phyloP scores from a whole-genome alignment of 2,113 vertebrate genomes.

The Chrysochloris asiatica region DNA sequence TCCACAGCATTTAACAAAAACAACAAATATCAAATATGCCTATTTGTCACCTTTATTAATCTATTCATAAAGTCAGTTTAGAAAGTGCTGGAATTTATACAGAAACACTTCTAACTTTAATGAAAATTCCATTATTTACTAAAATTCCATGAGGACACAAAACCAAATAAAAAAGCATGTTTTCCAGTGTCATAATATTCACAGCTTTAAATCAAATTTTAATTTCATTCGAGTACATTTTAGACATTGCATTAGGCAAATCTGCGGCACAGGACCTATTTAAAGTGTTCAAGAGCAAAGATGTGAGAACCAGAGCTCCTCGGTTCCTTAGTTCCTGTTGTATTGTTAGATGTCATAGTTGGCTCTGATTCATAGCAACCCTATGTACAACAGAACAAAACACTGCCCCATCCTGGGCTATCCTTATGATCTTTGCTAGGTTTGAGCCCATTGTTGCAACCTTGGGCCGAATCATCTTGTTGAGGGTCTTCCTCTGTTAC shows the following conservation, averaged over 20 bases:
- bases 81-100: conserved; percentile 36
- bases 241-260: no score
- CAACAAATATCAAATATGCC: background rate
- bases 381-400: no score
- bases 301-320: conserved; percentile 40
- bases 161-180: conserved; percentile 46
- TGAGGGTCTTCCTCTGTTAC: no score
- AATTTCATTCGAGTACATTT: conserved; percentile 42
- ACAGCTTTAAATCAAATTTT: conserved; percentile 45
- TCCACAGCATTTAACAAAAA: no score
- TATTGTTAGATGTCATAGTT: no score
- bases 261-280: no score
- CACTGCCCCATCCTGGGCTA: no score
- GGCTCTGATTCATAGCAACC: no score
- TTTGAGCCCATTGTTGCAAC: no score
- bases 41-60: conserved; percentile 1
- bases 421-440: no score
- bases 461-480: no score
- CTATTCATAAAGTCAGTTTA: conserved; percentile 26
- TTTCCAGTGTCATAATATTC: conserved; percentile 34
- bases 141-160: conserved; percentile 23
- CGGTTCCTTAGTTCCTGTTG: background rate
- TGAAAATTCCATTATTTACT: conserved; percentile 51
- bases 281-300: no score
- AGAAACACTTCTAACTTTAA: conserved; percentile 36